These are phyloP conservation scores for Polydesmus complanatus DNA, from an alignment of 2,888 invertebrate genomes.

Conservation along the genomic window DNA sequence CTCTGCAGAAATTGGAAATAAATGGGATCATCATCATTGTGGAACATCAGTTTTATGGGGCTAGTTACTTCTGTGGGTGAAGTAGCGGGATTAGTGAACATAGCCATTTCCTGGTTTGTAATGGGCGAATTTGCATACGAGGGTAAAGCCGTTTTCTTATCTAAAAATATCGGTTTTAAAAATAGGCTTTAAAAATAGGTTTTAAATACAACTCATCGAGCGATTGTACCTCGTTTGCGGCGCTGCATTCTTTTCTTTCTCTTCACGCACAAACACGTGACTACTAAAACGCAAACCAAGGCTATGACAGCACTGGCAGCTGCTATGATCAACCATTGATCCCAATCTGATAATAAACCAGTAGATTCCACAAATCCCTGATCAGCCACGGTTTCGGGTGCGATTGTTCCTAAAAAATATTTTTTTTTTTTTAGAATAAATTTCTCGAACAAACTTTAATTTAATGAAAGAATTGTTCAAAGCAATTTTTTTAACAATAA, in stretches of 20 bases:
- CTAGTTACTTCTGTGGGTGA: constrained; percentile 5
- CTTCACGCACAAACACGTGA: constrained; percentile 12
- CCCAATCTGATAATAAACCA: constrained; percentile 15
- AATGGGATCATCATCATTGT: not conserved
- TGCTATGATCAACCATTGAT: constrained; percentile 14
- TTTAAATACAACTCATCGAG: too few species aligned
- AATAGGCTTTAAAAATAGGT: not conserved
- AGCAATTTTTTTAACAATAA: not conserved
- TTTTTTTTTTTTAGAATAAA: not conserved
- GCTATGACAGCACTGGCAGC: constrained; percentile 12
- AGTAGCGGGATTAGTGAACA: constrained; percentile 12
- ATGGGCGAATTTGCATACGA: constrained; percentile 13
- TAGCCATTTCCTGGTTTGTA: constrained; percentile 13
- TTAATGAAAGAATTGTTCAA: not conserved
- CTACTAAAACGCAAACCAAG: constrained; percentile 5
- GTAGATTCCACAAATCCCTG: constrained; percentile 14
- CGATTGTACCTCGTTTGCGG: constrained; percentile 15
- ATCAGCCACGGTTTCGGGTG: constrained; percentile 14
- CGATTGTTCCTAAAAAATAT: constrained; percentile 12
- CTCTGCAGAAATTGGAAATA: not conserved
- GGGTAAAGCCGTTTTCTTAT: constrained; percentile 9
- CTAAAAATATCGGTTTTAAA: not conserved
- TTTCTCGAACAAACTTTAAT: not conserved
- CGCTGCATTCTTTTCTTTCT: constrained; percentile 12
- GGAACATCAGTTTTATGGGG: not conserved